Percentiles rank a stretch among this genome's conserved stretches.
phyloP scores from a whole-genome alignment of 2,888 invertebrate species.

The Bombylius discolor region DNA sequence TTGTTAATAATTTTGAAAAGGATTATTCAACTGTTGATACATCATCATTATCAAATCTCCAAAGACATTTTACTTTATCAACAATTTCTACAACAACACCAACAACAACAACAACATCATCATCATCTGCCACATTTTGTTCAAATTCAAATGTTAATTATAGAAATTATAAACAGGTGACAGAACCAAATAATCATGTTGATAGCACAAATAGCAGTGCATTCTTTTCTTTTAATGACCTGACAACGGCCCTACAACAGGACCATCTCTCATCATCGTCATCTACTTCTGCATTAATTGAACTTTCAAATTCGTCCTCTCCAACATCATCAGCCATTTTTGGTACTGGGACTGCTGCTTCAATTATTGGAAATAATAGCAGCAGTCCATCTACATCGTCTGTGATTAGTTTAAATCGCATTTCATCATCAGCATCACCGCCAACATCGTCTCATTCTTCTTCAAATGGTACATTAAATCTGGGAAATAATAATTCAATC shows the following conservation, averaged over 20 bases:
- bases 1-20: not conserved
- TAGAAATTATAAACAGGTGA: constrained; percentile 5
- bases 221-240: constrained; percentile 17
- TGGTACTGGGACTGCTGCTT: constrained; percentile 5
- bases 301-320: constrained; percentile 11
- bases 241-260: constrained; percentile 15
- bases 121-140: not conserved
- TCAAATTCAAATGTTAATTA: constrained; percentile 1
- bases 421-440: constrained; percentile 11
- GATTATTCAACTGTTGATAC: not conserved
- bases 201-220: constrained; percentile 4
- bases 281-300: constrained; percentile 10
- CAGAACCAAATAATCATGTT: constrained; percentile 8
- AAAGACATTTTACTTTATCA: constrained; percentile 12
- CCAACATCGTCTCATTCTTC: constrained; percentile 10
- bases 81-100: constrained; percentile 11
- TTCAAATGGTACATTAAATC: constrained; percentile 10
- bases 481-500: constrained; percentile 7
- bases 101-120: constrained; percentile 6
- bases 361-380: constrained; percentile 8
- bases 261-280: constrained; percentile 13
- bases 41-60: not conserved
- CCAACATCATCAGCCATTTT: constrained; percentile 20
- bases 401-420: constrained; percentile 9
- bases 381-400: constrained; percentile 7